Percentiles rank a stretch among this genome's conserved stretches.
Evolutionary conservation across 2,888 invertebrate genomes (phyloP).

Genomic region (Griposia aprilina): DNA sequence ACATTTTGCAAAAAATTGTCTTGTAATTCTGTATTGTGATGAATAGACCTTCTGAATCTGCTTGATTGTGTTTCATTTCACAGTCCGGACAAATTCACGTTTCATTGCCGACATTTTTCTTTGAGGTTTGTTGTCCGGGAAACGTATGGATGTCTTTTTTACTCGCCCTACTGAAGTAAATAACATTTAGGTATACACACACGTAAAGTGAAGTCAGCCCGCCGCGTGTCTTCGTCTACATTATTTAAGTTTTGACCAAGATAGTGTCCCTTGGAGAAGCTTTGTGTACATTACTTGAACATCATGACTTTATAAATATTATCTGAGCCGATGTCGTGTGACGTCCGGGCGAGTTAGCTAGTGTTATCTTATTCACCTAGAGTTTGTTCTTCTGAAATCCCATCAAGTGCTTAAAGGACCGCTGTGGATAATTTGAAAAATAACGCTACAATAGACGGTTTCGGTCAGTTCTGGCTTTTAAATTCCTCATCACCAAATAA

Average conservation of each 20-base stretch:
- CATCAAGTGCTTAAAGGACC: neutral
- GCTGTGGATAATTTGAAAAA: neutral
- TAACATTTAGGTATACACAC: conserved; percentile 43
- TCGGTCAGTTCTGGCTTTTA: neutral
- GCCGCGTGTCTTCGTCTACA: neutral
- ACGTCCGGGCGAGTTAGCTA: neutral
- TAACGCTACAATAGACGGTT: neutral
- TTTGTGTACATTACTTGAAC: neutral
- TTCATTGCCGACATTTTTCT: conserved; percentile 54
- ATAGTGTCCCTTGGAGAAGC: neutral
- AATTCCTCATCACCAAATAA: neutral
- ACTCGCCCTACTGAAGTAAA: conserved; percentile 39
- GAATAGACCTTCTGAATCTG: conserved; percentile 29
- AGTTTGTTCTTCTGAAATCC: neutral
- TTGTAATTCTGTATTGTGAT: neutral
- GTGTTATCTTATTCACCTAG: neutral
- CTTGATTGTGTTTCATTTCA: neutral
- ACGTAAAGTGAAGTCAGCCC: neutral
- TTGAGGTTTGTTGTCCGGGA: conserved; percentile 62
- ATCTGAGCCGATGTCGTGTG: too few relatives aligned
- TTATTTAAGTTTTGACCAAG: neutral
- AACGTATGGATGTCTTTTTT: conserved; percentile 56
- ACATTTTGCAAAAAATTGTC: too few relatives aligned
- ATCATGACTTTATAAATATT: neutral
- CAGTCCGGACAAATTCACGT: conserved; percentile 48